Evolutionary conservation across 2,113 vertebrate species (phyloP).

Genomic region (Passer domesticus): DNA sequence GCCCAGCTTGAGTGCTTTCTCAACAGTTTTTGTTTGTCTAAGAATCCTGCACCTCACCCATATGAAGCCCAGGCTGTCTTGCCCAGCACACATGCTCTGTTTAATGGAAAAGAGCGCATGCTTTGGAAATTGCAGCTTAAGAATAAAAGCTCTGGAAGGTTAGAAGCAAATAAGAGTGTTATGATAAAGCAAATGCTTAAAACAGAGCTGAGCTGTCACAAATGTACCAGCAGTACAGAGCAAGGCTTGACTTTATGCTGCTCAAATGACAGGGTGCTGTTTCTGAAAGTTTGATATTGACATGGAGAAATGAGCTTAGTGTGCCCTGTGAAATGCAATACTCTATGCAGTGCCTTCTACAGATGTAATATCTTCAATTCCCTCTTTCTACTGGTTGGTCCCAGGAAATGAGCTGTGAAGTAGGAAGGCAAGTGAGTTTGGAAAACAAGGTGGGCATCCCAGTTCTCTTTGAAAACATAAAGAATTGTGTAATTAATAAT

Average conservation of each 20-base stretch:
- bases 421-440: background rate
- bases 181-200: conserved; percentile 21
- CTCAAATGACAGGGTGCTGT: background rate
- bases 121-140: background rate
- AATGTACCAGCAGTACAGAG: background rate
- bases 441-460: background rate
- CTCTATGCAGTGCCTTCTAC: background rate
- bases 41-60: background rate
- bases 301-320: background rate
- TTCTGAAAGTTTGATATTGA: background rate
- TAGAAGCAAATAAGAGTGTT: conserved; percentile 42
- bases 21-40: background rate
- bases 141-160: conserved; percentile 17
- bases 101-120: background rate
- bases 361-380: background rate
- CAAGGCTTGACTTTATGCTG: background rate
- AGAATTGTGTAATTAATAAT: background rate
- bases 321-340: background rate
- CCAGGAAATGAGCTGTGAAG: background rate
- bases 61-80: background rate
- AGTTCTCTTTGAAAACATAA: background rate
- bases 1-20: background rate
- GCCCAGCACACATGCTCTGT: background rate
- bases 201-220: background rate
- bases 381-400: background rate